phyloP scores from a whole-genome alignment of 92 coral and sea anemone species.

The Palythoa grandiflora region DNA sequence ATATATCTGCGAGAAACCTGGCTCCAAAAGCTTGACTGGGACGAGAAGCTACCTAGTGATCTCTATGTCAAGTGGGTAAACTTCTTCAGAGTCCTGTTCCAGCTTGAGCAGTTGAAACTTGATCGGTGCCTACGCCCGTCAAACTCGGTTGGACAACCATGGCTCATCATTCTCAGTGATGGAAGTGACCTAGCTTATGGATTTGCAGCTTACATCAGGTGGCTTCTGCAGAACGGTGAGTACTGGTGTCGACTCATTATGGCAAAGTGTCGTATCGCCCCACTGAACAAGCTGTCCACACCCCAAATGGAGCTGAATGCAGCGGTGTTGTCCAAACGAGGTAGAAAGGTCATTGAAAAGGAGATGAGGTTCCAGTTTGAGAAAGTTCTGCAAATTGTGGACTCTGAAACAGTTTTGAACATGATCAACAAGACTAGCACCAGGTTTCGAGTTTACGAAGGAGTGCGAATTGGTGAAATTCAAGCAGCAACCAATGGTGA shows the following conservation, averaged over 20 bases:
- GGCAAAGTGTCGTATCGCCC: constrained; percentile 68
- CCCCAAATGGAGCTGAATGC: constrained; percentile 70
- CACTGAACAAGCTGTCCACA: constrained; percentile 62
- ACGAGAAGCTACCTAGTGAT: constrained; percentile 28
- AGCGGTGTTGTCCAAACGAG: constrained; percentile 69
- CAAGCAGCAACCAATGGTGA: constrained; percentile 72
- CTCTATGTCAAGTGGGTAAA: constrained; percentile 47
- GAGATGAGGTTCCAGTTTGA: constrained; percentile 67
- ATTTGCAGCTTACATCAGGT: constrained; percentile 59
- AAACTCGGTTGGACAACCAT: constrained; percentile 53
- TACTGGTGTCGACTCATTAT: constrained; percentile 57
- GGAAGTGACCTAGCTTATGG: constrained; percentile 63
- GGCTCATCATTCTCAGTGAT: constrained; percentile 62
- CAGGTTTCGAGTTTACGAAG: constrained; percentile 67
- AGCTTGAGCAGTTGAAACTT: constrained; percentile 34
- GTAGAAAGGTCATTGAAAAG: constrained; percentile 59
- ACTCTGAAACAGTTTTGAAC: constrained; percentile 69
- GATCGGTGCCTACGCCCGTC: constrained; percentile 54
- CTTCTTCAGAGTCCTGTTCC: constrained; percentile 48
- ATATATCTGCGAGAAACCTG: constrained; percentile 67
- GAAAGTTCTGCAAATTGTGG: constrained; percentile 60
- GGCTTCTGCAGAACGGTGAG: constrained; percentile 48
- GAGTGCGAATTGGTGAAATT: constrained; percentile 69
- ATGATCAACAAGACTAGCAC: constrained; percentile 75
- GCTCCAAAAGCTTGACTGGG: constrained; percentile 53